Evolutionary conservation across 2,797 vertebrate species (phyloP), one percentile per base, ranked within the genome.

Genomic region (Varecia variegata): DNA sequence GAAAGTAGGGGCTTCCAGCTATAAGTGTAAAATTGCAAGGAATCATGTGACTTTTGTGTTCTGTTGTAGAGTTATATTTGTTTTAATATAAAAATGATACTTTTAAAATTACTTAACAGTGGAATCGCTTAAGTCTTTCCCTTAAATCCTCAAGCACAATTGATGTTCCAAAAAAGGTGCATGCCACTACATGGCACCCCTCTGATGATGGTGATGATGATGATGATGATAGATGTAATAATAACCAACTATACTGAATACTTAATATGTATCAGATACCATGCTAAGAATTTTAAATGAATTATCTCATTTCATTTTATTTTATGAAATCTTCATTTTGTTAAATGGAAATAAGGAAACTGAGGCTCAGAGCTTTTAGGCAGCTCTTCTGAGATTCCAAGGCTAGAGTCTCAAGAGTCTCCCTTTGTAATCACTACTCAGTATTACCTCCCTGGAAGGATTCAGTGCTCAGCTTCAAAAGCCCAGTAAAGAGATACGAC

Each of bases 71-170:
- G 21, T 12, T 90, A 3, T 71, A 68, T 77, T 74, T 50, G 2
- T 77, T 88, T 67, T 90, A n/a, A 65, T 25, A n/a, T 68, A 93
- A 73, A 93, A 86, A 83, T 70, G 18, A 71, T 32, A 90, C 56
- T 79, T 81, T 52, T 65, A 32, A 32, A 82, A 83, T 67, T 47
- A 58, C 25, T 92, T 83, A 71, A 13, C 18, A 79, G 21, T 52
- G 30, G 93, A 93, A 68, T 68, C 56, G 35, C 27, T n/a, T 70
- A 80, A 80, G 17, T 77, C 21, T 88, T 87, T 45, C 25, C 47
- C 60, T 77, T 87, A 88, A 85, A 56, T 71, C 40, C 32, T 85
- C 23, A 67, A 88, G 30, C 20, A 86, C 32, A 77, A 21, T 0
- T 52, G 21, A 68, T 85, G 47, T 68, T 77, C 25, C 35, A 62